Conservation (phyloP, 1,140 invertebrate genomes). For the Temnothorax longispinosus region DNA sequence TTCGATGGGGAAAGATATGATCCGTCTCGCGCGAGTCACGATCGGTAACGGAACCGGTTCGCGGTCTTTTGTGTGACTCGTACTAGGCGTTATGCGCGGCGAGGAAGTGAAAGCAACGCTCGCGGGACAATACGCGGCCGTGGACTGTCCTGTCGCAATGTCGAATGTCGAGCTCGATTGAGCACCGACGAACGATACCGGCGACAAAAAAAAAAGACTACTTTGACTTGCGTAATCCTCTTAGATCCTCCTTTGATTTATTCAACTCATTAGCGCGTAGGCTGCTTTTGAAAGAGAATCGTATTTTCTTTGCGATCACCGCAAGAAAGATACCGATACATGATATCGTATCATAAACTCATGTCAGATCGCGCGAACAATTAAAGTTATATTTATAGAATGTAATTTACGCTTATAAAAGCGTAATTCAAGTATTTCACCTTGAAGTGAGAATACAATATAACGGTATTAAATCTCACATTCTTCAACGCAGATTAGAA, state of each 20-base stretch:
- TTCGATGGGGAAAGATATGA: conserved; percentile 31
- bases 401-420: not conserved
- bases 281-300: not conserved
- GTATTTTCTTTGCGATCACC: not conserved
- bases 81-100: conserved; percentile 50
- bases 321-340: not conserved
- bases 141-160: conserved; percentile 70
- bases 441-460: not conserved
- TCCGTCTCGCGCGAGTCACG: conserved; percentile 31
- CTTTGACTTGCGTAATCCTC: conserved; percentile 33
- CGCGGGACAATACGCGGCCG: conserved; percentile 74
- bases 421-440: not conserved
- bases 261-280: not conserved
- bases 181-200: not conserved
- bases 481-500: no score
- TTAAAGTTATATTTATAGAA: not conserved
- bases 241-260: not conserved
- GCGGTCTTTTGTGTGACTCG: conserved; percentile 51
- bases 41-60: conserved; percentile 65
- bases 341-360: not conserved
- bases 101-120: conserved; percentile 80
- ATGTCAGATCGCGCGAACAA: not conserved
- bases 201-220: not conserved
- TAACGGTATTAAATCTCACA: not conserved
- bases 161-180: conserved; percentile 51